Evolutionary conservation across 2,888 invertebrate species (phyloP).

Genomic region (Busseola fusca): DNA sequence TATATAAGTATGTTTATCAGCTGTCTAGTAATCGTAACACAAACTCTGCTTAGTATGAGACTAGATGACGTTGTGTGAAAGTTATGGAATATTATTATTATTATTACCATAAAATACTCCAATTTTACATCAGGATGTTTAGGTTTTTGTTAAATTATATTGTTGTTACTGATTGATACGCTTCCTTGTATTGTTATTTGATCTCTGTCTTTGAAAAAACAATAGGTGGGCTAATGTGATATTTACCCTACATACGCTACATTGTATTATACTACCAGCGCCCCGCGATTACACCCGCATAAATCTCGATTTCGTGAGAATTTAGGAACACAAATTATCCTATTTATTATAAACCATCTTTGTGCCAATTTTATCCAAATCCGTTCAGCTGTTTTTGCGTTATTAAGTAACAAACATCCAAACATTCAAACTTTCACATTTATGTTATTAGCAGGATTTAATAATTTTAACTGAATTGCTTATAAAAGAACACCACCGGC

Average conservation of each 20-base stretch:
- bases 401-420: neutral
- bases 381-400: neutral
- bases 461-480: neutral
- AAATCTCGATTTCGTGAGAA: no score
- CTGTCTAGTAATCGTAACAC: no score
- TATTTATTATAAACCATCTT: neutral
- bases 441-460: neutral
- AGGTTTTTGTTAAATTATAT: no score
- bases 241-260: neutral
- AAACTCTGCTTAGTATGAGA: no score
- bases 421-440: neutral
- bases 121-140: no score
- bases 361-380: neutral
- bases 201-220: neutral
- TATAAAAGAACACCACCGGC: neutral
- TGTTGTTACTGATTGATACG: neutral
- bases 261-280: neutral
- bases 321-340: no score
- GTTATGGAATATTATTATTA: no score
- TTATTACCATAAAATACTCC: no score
- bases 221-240: neutral
- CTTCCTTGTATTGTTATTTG: neutral
- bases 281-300: no score
- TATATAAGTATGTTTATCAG: no score
- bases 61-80: no score